Evolutionary conservation across 2,888 invertebrate species (phyloP).

Genomic region (Torymus texanus): DNA sequence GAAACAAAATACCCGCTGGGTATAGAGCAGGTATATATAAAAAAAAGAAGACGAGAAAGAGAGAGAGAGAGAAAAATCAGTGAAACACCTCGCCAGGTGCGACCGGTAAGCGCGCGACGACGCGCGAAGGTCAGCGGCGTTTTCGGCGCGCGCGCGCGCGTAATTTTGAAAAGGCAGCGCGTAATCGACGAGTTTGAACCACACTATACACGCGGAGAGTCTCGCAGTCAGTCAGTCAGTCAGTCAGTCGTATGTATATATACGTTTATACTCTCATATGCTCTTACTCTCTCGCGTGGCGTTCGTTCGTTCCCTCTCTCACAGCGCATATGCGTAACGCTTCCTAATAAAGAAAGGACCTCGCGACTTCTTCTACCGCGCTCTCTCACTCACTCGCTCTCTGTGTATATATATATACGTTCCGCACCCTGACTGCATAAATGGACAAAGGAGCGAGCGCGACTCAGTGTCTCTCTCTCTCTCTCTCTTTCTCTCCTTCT

Average conservation of each 20-base stretch:
- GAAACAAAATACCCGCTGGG: neutral
- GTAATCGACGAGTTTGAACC: no score
- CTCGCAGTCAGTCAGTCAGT: neutral
- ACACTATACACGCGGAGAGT: no score
- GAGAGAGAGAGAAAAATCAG: constrained; percentile 13
- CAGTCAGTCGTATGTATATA: neutral
- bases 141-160: no score
- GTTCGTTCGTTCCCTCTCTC: neutral
- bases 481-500: no score
- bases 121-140: no score
- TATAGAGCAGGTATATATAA: neutral
- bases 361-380: constrained; percentile 49
- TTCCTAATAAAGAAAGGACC: constrained; percentile 59
- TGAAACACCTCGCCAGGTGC: constrained; percentile 3
- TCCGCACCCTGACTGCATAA: constrained; percentile 54
- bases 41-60: constrained; percentile 19
- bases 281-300: neutral
- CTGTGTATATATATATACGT: constrained; percentile 2
- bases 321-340: constrained; percentile 48
- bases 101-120: no score
- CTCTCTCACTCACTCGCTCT: constrained; percentile 28
- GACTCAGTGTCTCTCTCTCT: constrained; percentile 21
- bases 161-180: no score
- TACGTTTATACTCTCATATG: neutral
- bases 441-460: constrained; percentile 48